Evolutionary conservation across 2,888 invertebrate species (phyloP).

Genomic region (Hypercompe scribonia): DNA sequence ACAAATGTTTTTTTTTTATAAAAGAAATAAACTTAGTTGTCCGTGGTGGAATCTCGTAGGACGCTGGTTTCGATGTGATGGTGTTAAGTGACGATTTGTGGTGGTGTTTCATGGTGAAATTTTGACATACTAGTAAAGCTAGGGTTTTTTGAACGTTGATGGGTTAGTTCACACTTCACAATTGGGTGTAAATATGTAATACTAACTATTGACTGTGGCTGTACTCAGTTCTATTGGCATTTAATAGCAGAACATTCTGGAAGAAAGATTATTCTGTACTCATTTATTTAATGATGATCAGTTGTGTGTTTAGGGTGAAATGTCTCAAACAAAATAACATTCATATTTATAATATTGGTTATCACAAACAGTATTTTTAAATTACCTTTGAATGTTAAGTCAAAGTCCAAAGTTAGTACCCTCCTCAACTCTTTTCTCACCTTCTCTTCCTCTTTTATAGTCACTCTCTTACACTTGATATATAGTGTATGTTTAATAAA

Average conservation of each 20-base stretch:
- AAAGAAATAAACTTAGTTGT: slow-evolving; percentile 12
- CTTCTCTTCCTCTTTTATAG: neutral
- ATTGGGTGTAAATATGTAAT: neutral
- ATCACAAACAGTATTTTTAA: too few relatives aligned
- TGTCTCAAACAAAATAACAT: too few relatives aligned
- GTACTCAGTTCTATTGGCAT: too few relatives aligned
- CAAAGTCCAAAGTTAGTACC: neutral
- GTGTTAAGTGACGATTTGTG: slow-evolving; percentile 24
- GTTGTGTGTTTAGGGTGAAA: neutral
- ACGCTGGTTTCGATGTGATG: slow-evolving; percentile 23
- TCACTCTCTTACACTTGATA: neutral
- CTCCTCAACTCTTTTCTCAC: neutral
- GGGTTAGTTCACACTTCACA: neutral
- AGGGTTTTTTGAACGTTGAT: neutral
- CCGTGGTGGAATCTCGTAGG: slow-evolving; percentile 27
- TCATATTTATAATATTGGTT: too few relatives aligned
- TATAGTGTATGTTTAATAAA: neutral
- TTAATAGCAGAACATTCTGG: neutral
- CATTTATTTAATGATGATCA: neutral
- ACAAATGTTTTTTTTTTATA: slow-evolving; percentile 38
- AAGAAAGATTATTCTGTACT: too few relatives aligned
- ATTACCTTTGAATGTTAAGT: too few relatives aligned
- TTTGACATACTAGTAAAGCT: neutral
- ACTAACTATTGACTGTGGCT: neutral
- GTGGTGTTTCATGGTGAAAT: slow-evolving; percentile 51